Conservation (phyloP, 2,113 vertebrate species). For the Scartelaos histophorus region DNA sequence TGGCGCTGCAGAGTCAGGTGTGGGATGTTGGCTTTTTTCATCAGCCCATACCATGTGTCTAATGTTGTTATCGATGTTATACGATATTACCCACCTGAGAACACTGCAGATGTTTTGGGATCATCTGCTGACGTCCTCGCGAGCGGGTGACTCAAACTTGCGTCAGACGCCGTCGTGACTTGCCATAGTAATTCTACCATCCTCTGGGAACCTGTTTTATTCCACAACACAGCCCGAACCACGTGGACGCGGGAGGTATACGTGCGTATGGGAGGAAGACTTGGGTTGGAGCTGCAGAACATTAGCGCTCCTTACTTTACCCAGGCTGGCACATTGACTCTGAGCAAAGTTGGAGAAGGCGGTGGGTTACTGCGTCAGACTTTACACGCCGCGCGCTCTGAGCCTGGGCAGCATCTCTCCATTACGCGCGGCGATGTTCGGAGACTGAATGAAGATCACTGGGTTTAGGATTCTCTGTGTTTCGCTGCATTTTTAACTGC, state of each 20-base stretch:
- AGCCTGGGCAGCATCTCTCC: constrained; percentile 45
- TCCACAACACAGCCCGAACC: constrained; percentile 40
- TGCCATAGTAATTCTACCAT: constrained; percentile 62
- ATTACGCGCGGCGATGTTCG: constrained; percentile 57
- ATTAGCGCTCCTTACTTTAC: neutral
- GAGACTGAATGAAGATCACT: constrained; percentile 49
- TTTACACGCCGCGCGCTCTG: constrained; percentile 60
- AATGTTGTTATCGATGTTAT: constrained; percentile 16
- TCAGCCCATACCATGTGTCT: constrained; percentile 4
- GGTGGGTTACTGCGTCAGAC: constrained; percentile 67
- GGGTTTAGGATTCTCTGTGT: constrained; percentile 18
- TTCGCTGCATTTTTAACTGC: neutral
- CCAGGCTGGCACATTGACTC: constrained; percentile 40
- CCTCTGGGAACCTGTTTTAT: constrained; percentile 25
- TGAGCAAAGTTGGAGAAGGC: constrained; percentile 43
- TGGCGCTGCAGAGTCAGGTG: neutral
- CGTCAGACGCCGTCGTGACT: constrained; percentile 75
- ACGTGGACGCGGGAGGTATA: constrained; percentile 52
- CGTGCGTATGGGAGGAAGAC: neutral
- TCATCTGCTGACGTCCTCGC: constrained; percentile 67
- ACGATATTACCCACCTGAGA: constrained; percentile 29
- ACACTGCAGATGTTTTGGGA: constrained; percentile 60
- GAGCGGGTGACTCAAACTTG: constrained; percentile 76
- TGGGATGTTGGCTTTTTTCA: neutral
- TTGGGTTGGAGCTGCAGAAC: constrained; percentile 8